A percentile compares a stretch with the other conserved stretches of the same genome.
These are phyloP conservation scores for Fratercula arctica DNA, from an alignment of 2,797 vertebrate species.

Conservation along the genomic window DNA sequence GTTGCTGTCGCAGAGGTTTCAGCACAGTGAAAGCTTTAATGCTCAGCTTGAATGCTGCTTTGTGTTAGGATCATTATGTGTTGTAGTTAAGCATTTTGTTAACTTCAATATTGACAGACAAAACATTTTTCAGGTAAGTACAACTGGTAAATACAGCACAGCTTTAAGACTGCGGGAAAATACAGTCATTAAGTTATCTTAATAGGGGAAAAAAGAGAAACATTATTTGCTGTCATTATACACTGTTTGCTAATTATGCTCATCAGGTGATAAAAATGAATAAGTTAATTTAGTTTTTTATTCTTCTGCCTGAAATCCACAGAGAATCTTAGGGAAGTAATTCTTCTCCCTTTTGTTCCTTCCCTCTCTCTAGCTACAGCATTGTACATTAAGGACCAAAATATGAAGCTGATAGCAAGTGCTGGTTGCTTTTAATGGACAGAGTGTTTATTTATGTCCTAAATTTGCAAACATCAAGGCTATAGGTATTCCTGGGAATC, in stretches of 20 bases:
- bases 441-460: neutral
- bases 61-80: neutral
- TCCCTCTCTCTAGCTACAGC: neutral
- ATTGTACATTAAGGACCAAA: neutral
- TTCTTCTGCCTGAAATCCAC: constrained; percentile 52
- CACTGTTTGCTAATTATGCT: constrained; percentile 75
- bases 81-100: constrained; percentile 29
- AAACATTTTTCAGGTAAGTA: constrained; percentile 24
- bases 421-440: neutral
- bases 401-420: neutral
- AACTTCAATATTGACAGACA: constrained; percentile 38
- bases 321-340: constrained; percentile 39
- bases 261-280: constrained; percentile 70
- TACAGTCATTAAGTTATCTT: constrained; percentile 69
- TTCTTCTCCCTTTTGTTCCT: neutral
- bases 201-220: constrained; percentile 60
- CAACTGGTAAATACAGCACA: constrained; percentile 16
- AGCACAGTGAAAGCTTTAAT: neutral
- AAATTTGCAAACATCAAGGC: neutral
- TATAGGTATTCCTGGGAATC: neutral
- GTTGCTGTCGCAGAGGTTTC: neutral
- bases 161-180: constrained; percentile 61
- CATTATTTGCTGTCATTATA: constrained; percentile 77
- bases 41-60: neutral
- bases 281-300: constrained; percentile 66